A percentile compares a stretch with the other conserved stretches of the same genome.
Evolutionary conservation across 2,113 vertebrate genomes (phyloP).

Genomic region (Rhineura floridana): DNA sequence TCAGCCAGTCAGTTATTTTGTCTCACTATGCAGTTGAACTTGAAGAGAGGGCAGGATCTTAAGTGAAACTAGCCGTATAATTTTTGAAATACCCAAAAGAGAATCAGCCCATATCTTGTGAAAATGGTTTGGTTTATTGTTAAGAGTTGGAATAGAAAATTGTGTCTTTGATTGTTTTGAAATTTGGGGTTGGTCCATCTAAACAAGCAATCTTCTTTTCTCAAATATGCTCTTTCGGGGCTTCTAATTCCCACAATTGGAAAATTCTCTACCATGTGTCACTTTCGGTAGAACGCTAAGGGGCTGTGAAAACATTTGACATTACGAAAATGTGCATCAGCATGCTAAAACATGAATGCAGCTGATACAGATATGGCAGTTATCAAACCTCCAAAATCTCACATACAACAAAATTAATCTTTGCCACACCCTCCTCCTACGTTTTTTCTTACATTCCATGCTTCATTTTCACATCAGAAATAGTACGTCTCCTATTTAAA

Average conservation of each 20-base stretch:
- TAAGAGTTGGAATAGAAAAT: constrained; percentile 4
- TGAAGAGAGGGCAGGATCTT: neutral
- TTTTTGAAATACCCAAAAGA: neutral
- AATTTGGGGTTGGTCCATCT: neutral
- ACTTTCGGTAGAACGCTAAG: neutral
- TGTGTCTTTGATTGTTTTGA: neutral
- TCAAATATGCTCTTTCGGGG: neutral
- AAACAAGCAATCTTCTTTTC: neutral
- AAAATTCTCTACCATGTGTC: constrained; percentile 31
- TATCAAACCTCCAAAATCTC: neutral
- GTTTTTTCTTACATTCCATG: constrained; percentile 27
- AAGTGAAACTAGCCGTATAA: constrained; percentile 4
- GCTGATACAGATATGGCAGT: neutral
- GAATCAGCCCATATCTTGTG: neutral
- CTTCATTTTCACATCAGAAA: constrained; percentile 22
- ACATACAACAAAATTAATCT: constrained; percentile 16
- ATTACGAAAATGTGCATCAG: neutral
- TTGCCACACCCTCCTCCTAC: neutral
- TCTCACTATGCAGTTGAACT: neutral
- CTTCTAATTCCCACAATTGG: neutral
- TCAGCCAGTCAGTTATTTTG: constrained; percentile 20
- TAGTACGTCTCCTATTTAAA: constrained; percentile 33
- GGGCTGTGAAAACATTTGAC: neutral
- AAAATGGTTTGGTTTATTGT: neutral
- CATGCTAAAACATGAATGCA: constrained; percentile 21